These are phyloP conservation scores for Balanococcus diminutus DNA, from an alignment of 2,888 invertebrate genomes.

Conservation along the genomic window DNA sequence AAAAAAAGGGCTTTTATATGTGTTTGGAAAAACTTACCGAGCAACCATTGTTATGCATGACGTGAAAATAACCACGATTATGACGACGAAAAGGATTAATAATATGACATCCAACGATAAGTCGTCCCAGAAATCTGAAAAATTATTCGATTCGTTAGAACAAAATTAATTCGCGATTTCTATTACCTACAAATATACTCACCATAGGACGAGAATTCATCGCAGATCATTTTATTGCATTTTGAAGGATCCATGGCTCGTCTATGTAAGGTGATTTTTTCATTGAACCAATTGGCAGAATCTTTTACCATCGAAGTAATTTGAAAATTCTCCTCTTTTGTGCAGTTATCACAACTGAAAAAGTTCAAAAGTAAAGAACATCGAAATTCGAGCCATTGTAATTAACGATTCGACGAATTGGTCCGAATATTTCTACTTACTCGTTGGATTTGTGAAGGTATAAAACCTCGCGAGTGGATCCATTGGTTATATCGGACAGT, in stretches of 20 bases:
- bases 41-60: constrained; percentile 42
- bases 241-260: not conserved
- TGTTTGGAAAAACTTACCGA: constrained; percentile 13
- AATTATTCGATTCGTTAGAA: not conserved
- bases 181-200: not conserved
- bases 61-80: constrained; percentile 36
- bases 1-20: not conserved
- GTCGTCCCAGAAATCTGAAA: not conserved
- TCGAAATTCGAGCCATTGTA: too few species aligned
- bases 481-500: not conserved
- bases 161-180: not conserved
- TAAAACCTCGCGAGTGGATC: not conserved
- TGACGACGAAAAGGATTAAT: not conserved
- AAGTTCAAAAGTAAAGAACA: not conserved
- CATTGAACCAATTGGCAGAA: not conserved
- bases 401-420: too few species aligned
- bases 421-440: not conserved
- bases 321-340: not conserved
- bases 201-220: not conserved
- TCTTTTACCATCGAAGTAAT: not conserved
- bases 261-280: not conserved
- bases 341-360: constrained; percentile 34
- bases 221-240: not conserved
- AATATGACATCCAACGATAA: constrained; percentile 24
- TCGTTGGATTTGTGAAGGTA: not conserved